Conservation (phyloP, 2,888 invertebrate genomes). For the Thysanoteuthis rhombus region DNA sequence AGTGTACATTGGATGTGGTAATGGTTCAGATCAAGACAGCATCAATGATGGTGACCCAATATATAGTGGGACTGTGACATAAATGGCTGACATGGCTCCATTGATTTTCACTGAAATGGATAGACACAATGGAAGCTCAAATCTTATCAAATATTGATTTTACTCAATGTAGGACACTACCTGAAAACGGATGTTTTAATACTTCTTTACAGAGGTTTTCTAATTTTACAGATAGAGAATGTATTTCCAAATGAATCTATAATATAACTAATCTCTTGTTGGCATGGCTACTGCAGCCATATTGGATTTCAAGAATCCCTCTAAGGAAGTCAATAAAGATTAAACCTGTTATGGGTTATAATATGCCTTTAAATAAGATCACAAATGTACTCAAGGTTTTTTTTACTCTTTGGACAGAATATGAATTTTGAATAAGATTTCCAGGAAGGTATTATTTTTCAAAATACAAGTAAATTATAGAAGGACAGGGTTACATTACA, state of each 20-base stretch:
- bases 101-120: constrained; percentile 29
- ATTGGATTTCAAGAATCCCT: neutral
- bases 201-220: constrained; percentile 23
- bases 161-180: constrained; percentile 23
- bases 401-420: too few species aligned
- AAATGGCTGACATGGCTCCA: constrained; percentile 15
- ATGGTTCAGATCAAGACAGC: neutral
- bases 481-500: neutral
- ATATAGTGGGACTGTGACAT: constrained; percentile 14
- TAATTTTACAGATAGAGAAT: constrained; percentile 19
- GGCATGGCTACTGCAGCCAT: constrained; percentile 26
- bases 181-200: neutral
- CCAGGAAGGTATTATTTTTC: neutral
- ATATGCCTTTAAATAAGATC: neutral
- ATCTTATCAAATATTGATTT: constrained; percentile 28
- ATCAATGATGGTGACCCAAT: constrained; percentile 14
- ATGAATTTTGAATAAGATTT: too few species aligned
- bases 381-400: too few species aligned
- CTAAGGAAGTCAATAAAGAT: neutral
- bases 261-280: constrained; percentile 20
- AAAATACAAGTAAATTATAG: neutral
- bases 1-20: neutral
- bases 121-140: constrained; percentile 26
- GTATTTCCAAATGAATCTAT: constrained; percentile 18
- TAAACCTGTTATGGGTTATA: neutral